Evolutionary conservation across 2,113 vertebrate species (phyloP).

Genomic region (Cathartes aura): DNA sequence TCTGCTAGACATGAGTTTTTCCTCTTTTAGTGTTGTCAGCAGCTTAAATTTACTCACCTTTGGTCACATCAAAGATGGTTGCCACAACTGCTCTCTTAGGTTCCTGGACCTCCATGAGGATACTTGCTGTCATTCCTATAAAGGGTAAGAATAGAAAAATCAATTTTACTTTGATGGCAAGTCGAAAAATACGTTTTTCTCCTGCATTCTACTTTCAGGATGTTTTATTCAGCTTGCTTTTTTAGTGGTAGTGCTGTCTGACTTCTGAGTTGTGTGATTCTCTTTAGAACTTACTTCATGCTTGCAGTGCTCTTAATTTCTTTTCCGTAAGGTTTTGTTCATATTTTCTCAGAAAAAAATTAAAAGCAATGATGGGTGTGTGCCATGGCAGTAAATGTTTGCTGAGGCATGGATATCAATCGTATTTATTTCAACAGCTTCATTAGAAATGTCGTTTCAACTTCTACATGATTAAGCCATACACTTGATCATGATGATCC

Average conservation of each 20-base stretch:
- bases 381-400: not conserved
- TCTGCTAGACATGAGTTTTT: constrained; percentile 31
- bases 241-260: not conserved
- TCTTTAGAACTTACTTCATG: not conserved
- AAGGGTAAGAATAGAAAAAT: not conserved
- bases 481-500: not conserved
- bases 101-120: not conserved
- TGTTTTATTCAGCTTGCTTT: not conserved
- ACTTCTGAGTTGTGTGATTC: not conserved
- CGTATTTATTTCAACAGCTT: not conserved
- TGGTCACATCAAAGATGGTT: not conserved
- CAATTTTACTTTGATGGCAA: not conserved
- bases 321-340: not conserved
- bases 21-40: constrained; percentile 45
- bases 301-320: not conserved
- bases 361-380: not conserved
- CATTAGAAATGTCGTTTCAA: not conserved
- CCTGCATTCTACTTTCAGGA: not conserved
- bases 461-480: not conserved
- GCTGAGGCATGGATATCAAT: not conserved
- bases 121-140: not conserved
- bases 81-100: not conserved
- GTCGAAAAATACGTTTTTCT: not conserved
- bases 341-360: not conserved
- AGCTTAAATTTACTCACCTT: constrained; percentile 24